Percentiles rank a stretch among this genome's conserved stretches.
These are phyloP conservation scores for Caradrina clavipalpis DNA, from an alignment of 2,888 invertebrate species.

Conservation along the genomic window DNA sequence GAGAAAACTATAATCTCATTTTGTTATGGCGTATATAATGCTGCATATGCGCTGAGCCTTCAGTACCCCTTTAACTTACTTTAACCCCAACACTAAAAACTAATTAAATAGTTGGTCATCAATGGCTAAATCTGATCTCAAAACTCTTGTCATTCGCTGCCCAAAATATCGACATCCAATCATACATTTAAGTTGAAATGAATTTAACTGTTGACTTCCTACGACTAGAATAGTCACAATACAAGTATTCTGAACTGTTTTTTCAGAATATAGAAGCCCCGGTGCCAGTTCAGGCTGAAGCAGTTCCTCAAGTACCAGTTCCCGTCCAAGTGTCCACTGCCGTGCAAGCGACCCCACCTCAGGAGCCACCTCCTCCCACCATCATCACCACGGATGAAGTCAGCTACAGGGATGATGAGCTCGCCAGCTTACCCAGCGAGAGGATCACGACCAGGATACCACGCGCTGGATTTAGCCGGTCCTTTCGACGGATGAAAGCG, in stretches of 20 bases:
- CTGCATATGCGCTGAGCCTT: no score
- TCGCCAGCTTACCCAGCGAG: slow-evolving; percentile 56
- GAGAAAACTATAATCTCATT: no score
- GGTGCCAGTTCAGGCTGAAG: slow-evolving; percentile 16
- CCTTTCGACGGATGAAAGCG: slow-evolving; percentile 77
- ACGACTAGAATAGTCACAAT: background rate
- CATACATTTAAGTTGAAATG: no score
- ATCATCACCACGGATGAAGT: slow-evolving; percentile 21
- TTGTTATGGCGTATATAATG: no score
- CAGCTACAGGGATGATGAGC: slow-evolving; percentile 64
- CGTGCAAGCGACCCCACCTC: slow-evolving; percentile 55
- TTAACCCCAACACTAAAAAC: no score
- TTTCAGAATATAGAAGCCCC: slow-evolving; percentile 74
- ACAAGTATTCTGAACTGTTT: background rate
- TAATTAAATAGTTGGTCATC: no score
- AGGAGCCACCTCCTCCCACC: slow-evolving; percentile 24
- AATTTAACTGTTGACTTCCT: no score
- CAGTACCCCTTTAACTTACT: no score
- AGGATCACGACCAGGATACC: slow-evolving; percentile 72
- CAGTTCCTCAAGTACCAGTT: slow-evolving; percentile 42
- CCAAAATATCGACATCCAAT: no score
- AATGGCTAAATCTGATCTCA: no score
- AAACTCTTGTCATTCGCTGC: no score
- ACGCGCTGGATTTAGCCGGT: slow-evolving; percentile 76
- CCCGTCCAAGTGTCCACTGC: slow-evolving; percentile 56